A percentile compares a stretch with the other conserved stretches of the same genome.
Conservation (phyloP, 2,113 vertebrate species). For the Alethe castanea region DNA sequence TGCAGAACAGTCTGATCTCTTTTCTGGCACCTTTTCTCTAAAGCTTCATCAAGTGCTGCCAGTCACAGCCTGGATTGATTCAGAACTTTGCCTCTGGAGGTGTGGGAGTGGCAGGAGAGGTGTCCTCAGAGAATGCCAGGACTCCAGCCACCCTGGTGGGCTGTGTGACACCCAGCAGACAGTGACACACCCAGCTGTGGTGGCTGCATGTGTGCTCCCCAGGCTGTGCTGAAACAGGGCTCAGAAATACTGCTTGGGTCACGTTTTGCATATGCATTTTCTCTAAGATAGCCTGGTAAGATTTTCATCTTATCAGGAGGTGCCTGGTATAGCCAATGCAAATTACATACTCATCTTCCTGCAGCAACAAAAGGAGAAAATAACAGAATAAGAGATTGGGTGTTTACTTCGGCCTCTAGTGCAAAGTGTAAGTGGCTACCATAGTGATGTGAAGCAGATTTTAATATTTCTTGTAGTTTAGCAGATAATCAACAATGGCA, state of each 20-base stretch:
- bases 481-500: background rate
- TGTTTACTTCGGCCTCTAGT: background rate
- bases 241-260: background rate
- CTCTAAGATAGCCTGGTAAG: background rate
- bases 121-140: accelerated
- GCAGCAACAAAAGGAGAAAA: background rate
- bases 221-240: background rate
- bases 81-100: background rate
- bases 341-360: background rate
- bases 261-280: background rate
- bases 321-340: background rate
- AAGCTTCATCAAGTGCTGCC: background rate
- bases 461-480: background rate
- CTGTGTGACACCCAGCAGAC: background rate
- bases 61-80: background rate
- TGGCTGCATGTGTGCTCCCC: accelerated
- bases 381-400: background rate
- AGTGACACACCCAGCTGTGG: background rate
- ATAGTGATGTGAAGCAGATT: background rate
- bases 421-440: background rate
- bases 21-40: background rate
- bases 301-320: background rate
- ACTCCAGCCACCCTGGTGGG: background rate
- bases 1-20: background rate
- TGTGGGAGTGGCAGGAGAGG: background rate